Evolutionary conservation across 2,797 vertebrate species (phyloP), one percentile per base, ranked within the genome.

Genomic region (Gallinago solitaria): DNA sequence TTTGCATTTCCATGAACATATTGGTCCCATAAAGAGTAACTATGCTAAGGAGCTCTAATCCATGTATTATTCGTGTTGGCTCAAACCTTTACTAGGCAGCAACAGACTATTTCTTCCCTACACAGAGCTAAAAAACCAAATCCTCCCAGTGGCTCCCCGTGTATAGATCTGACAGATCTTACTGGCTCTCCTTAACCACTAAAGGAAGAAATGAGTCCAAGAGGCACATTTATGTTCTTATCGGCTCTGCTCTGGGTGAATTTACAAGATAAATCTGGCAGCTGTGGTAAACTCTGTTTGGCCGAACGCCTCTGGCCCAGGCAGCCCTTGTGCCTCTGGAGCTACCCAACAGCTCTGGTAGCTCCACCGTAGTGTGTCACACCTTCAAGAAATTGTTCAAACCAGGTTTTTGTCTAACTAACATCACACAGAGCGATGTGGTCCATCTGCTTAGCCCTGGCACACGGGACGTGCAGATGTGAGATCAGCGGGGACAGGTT

Each of bases 351-450:
- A 48, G 54, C 88, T 51, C 81, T 27, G 50, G 53, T 60, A 56
- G 71, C 63, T 75, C 77, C 78, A 54, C 45, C 7, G 8, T 25
- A 77, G 43, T 48, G 24, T 2, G 14, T 77, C 60, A 63, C 74
- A 80, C 60, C 68, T 61, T 76, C 82, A n/a, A 32, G 80, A 53
- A 17, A 13, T 5, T n/a, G 70, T 33, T 74, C 61, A 33, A 5
- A 67, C 30, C 80, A 56, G 56, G 47, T 15, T 39, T 79, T 18
- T 43, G n/a, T 79, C 80, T 25, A 7, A 27, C n/a, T 17, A 51
- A 28, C 65, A n/a, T 16, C 41, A 12, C 60, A 5, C 1, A 2
- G 27, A 56, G 75, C 0, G 3, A 37, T 2, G 13, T 4, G 60
- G n/a, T 24, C 75, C 83, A 45, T 50, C 79, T 73, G 56, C 37